Evolutionary conservation across 2,888 invertebrate species (phyloP), one percentile per base, ranked within the genome.

Genomic region (Podabrus alpinus): DNA sequence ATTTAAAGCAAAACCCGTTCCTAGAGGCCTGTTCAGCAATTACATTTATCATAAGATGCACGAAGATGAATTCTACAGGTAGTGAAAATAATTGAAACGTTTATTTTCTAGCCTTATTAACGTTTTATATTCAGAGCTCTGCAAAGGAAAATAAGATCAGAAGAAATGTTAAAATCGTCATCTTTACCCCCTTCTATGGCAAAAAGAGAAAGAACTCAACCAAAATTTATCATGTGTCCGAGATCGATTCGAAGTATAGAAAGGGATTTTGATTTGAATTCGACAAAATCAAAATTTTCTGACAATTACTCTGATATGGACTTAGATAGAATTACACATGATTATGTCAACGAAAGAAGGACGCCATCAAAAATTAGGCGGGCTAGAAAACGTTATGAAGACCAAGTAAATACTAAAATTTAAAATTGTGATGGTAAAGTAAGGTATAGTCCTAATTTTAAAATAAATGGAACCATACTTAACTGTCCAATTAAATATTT

Each of bases 21-120:
- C 94, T 0, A 92, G 90, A 83, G 92, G 92, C 85, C 86, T 93
- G 17, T 93, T 93, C 83, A 92, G 92, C 15, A 92, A 92, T 82
- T 92, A 92, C 78, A 89, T 93, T 81, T 93, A 93, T 78, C 91
- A 92, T 78, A 92, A 91, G 83, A 92, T 92, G 89, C 90, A 92
- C 78, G 93, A 94, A 83, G 92, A 93, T 80, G 92, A 93, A 79
- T 94, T 91, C 86, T 93, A 92, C 85, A 90, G 92, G 92, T 93
- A 82, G 79, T 11, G 10, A 73, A 62, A 17, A 10, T 21, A 21
- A 17, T 21, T 7, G 59, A 0, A 9, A 25, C 13, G 19, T 1
- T 9, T 9, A 15, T 59, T 15, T 15, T 15, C 5, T 9, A 59
- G 4, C 45, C 10, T 17, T 13, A n/a, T 15, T 61, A 19, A 16